Base-by-base conservation (phyloP, 2,797 vertebrate species). In the Alca torda region DNA sequence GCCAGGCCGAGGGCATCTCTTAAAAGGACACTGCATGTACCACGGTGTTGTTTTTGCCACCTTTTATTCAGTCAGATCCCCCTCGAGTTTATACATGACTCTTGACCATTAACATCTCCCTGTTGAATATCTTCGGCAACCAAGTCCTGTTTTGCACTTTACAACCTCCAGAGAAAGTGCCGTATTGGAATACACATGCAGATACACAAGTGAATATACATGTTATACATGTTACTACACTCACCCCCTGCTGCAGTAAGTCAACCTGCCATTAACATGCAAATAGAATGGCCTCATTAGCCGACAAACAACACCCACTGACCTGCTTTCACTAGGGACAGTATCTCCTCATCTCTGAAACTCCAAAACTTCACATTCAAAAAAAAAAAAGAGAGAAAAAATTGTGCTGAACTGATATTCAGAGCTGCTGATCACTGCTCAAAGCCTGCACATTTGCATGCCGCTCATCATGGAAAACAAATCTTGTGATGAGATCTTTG, bases 231-330 rank as follows among this genome's bases (percentile, higher is more conserved):
- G 86, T 94, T 93, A 97, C 96, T 82, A 81, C 64, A 50, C 72
- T 68, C 95, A 91, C 90, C 95, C 90, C 91, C 89, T 68, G 95
- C 96, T 97, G 92, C 98, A 97, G 76, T 97, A 97, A 98, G 97
- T 97, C 97, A 98, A 96, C 95, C 96, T 96, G 46, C 95, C 94
- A 98, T 99, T 98, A 98, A 98, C 97, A 98, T 98, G 98, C 97
- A 98, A 98, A 98, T 97, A 92, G 96, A 96, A 95, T 96, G 96
- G 88, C 97, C 95, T 97, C 97, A 97, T 98, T 98, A 98, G 91
- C 96, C 75, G 92, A 68, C 95, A 95, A 97, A 97, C 96, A 97
- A 96, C 96, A 97, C 94, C 95, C 97, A 97, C 96, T 96, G 96
- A 92, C 93, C 96, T 94, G 96, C 95, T 95, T 96, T 97, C 93